Conservation (phyloP, 1,140 invertebrate species). For the Pemphigus obesinymphae region DNA sequence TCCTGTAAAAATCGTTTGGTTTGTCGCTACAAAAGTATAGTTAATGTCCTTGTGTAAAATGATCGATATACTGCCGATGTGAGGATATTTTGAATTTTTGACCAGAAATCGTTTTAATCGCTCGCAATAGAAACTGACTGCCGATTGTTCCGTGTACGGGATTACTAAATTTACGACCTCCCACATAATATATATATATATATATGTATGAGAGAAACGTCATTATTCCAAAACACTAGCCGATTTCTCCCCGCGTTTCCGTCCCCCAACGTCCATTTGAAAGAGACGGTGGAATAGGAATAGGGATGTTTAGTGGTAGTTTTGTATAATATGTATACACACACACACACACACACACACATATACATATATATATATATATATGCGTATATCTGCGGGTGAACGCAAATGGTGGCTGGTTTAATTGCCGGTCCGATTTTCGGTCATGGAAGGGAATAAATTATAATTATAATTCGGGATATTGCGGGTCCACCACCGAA, state of each 20-base stretch:
- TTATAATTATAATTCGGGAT: slow-evolving; percentile 5
- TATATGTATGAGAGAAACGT: neutral
- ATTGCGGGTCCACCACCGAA: neutral
- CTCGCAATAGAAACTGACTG: neutral
- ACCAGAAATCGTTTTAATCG: neutral
- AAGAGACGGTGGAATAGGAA: neutral
- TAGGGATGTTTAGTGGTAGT: neutral
- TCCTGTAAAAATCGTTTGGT: no score
- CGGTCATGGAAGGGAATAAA: slow-evolving; percentile 14
- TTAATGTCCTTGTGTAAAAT: no score
- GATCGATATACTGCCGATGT: no score
- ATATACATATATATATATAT: neutral
- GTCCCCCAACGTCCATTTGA: no score
- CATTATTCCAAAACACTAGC: neutral
- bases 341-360: no score
- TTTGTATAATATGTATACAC: no score
- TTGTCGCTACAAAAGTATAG: no score
- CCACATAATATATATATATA: neutral
- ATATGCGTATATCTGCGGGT: neutral
- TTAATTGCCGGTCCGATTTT: slow-evolving; percentile 12
- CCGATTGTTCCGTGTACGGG: neutral
- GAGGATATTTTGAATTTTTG: slow-evolving; percentile 1
- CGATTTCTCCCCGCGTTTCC: neutral
- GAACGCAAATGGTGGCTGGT: neutral
- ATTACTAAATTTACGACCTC: slow-evolving; percentile 23